Conservation (phyloP, 2,797 vertebrate species). For the Setipinna tenuifilis region DNA sequence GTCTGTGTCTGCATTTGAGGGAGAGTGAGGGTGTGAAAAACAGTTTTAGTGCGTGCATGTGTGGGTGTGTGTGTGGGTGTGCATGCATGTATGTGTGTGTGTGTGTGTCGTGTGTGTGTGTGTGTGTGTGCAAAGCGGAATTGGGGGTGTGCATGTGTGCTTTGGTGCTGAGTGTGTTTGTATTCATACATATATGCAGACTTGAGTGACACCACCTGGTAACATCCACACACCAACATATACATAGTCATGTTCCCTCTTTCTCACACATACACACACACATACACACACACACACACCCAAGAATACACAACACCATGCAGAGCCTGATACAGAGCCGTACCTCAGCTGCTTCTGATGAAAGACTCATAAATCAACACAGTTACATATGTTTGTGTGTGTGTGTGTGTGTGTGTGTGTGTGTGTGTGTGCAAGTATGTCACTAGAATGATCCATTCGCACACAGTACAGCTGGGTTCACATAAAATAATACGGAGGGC, state of each 20-base stretch:
- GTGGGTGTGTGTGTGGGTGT: too few relatives aligned
- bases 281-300: neutral
- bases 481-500: neutral
- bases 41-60: too few relatives aligned
- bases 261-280: neutral
- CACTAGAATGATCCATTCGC: neutral
- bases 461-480: neutral
- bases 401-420: neutral
- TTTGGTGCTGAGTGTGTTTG: neutral
- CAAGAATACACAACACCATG: neutral
- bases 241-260: neutral
- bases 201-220: constrained; percentile 8
- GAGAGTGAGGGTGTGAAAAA: too few relatives aligned
- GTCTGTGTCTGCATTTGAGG: too few relatives aligned
- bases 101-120: neutral
- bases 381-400: too few relatives aligned
- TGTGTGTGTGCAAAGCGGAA: neutral
- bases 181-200: neutral
- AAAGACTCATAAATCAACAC: constrained; percentile 1
- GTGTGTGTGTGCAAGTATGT: neutral
- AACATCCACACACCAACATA: neutral
- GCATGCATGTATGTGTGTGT: neutral
- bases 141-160: too few relatives aligned
- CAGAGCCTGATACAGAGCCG: neutral
- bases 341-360: constrained; percentile 23